Base-by-base conservation (phyloP, 2,113 vertebrate genomes). In the Malurus elegans region DNA sequence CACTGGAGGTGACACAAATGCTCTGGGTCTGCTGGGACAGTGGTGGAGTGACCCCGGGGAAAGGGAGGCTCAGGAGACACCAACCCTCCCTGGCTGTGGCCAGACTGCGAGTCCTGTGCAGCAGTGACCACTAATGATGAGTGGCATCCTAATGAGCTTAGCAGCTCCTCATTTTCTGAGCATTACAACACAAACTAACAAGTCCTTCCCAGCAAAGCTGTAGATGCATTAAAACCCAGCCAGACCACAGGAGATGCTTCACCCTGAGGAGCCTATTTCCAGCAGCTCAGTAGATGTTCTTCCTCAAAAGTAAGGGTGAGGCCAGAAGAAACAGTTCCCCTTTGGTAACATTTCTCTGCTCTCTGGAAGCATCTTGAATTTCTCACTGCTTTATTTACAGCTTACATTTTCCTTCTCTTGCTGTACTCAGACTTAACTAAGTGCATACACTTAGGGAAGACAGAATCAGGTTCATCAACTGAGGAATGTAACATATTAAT, bases 301-400 rank as follows among this genome's bases (percentile, higher is more conserved):
- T 94, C 93, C 87, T 74, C 90, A 94, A 94, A 92, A 95, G 76
- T 50, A 60, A 67, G 76, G 72, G 53, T 81, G 60, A 93, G 80
- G 69, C 86, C 61, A 92, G 31, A 91, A 86, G 65, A 92, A 92
- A 86, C 44, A 72, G 73, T 79, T 96, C 76, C 89, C 73, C 65
- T 92, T 96, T 75, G 65, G 73, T 88, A 86, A 78, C 18, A 26
- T 72, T 73, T 78, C 62, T 86, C 75, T 84, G 71, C 73, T 69
- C 65, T 95, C 61, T 79, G 61, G 26, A 91, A 25, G 50, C 40
- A 90, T 36, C 45, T 69, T 34, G 20, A 71, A n/a, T 86, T 89
- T 92, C 82, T 92, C 64, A 66, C 57, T 48, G 48, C 40, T 95
- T 91, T 79, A 85, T 65, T 87, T 93, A 74, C 88, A 75, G 61